Evolutionary conservation across 2,113 vertebrate genomes (phyloP), one percentile per base, ranked within the genome.

Genomic region (Bubalus kerabau): DNA sequence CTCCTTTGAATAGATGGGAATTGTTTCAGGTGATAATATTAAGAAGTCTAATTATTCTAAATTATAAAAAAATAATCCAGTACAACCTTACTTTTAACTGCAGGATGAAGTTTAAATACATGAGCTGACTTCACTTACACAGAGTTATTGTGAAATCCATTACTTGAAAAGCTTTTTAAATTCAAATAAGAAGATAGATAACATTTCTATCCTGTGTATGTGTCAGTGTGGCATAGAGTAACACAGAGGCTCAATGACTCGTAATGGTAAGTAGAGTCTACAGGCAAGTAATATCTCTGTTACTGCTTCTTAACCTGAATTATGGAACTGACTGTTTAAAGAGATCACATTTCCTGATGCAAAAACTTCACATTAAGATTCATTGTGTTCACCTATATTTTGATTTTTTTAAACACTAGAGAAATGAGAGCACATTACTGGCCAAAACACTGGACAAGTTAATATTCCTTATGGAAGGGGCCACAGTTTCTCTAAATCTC

Each of bases 1-100:
- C 86, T 90, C 85, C 96, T 98, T 84, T 89, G 74, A 96, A 84
- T 57, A 97, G 32, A 97, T 17, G 5, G 30, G 48, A 85, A 88
- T 85, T 46, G 17, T 94, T 92, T 96, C 24, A 93, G 89, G 78
- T 80, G 59, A 60, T 28, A 84, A 54, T 87, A 90, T 48, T 91
- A 94, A 85, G 90, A 95, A 13, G 52, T 43, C 54, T 59, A 91
- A 93, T 59, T 60, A 82, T 89, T 93, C 62, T n/a, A 59, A 74
- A 74, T 92, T 81, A 67, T 50, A 23, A 84, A 93, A 90, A 81
- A 71, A 60, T 16, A 67, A 95, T 50, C 7, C 26, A 52, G 2
- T 23, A 46, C 4, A 64, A 46, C 3, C 48, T 64, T 81, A 54
- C 76, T 88, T 91, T 36, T 84, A 93, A 82, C 11, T 14, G 3